Percentiles rank a stretch among this genome's conserved stretches.
Conservation (phyloP, 2,797 vertebrate genomes). For the Macroramphosus scolopax region DNA sequence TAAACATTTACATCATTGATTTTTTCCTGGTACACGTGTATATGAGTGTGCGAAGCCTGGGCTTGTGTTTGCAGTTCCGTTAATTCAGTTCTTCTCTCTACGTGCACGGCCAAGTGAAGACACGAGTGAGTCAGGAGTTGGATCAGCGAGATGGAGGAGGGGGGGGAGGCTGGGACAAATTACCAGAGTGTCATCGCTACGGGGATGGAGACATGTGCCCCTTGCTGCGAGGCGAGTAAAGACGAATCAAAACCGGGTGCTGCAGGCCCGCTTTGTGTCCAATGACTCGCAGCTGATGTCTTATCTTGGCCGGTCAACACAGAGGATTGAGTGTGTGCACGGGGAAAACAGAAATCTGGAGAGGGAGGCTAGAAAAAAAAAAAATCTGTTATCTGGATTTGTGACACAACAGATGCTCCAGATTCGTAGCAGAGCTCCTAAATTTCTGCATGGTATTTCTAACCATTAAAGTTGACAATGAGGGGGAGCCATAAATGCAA, state of each 20-base stretch:
- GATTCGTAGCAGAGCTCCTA: constrained; percentile 28
- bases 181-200: constrained; percentile 61
- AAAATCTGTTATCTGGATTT: constrained; percentile 28
- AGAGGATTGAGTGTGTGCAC: constrained; percentile 50
- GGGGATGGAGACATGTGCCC: constrained; percentile 55
- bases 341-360: constrained; percentile 14
- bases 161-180: constrained; percentile 40
- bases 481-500: constrained; percentile 13
- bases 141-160: constrained; percentile 34
- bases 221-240: constrained; percentile 56
- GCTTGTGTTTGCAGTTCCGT: constrained; percentile 36
- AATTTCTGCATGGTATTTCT: constrained; percentile 12
- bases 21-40: constrained; percentile 9
- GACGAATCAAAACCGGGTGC: constrained; percentile 55
- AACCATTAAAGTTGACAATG: constrained; percentile 18
- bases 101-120: constrained; percentile 25
- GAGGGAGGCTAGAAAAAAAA: constrained; percentile 17
- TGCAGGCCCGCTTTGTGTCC: constrained; percentile 58
- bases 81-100: constrained; percentile 32
- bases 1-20: constrained; percentile 30
- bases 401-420: constrained; percentile 49
- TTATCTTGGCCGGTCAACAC: constrained; percentile 63
- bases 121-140: constrained; percentile 54
- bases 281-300: constrained; percentile 72
- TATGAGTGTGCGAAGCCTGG: neutral